Conservation (phyloP, 2,797 vertebrate genomes). For the Netta rufina region DNA sequence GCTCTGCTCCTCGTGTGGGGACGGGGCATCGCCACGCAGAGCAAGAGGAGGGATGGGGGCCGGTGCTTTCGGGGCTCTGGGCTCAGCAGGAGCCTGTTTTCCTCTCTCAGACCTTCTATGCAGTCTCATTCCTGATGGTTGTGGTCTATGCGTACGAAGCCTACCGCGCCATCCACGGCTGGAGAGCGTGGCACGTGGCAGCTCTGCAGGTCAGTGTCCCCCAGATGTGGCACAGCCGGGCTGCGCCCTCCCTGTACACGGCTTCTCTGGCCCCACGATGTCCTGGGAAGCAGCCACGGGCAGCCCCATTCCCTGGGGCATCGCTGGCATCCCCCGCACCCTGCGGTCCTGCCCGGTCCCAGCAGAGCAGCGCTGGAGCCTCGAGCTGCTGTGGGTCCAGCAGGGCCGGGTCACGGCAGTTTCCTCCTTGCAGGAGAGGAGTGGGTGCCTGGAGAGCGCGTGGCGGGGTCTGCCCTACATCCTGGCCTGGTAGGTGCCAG, state of each 20-base stretch:
- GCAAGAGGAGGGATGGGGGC: not conserved
- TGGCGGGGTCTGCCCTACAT: conserved; percentile 2
- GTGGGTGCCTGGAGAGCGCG: not conserved
- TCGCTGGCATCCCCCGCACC: too few relatives aligned
- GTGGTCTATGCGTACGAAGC: conserved; percentile 84
- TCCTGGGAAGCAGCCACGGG: rapidly evolving
- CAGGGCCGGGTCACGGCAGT: rapidly evolving
- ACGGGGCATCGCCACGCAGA: rapidly evolving
- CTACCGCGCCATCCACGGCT: conserved; percentile 70
- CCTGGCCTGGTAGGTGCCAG: conserved; percentile 53
- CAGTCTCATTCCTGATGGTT: conserved; percentile 82
- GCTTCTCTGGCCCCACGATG: rapidly evolving
- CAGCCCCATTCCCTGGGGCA: not conserved
- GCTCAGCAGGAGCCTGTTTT: rapidly evolving
- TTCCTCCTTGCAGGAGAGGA: not conserved
- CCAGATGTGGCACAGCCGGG: rapidly evolving
- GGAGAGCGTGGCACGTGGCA: conserved; percentile 70
- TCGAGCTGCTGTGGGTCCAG: not conserved
- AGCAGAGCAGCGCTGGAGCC: not conserved
- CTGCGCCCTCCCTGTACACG: rapidly evolving
- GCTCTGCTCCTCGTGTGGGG: not conserved
- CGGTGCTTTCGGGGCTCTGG: not conserved
- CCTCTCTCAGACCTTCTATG: conserved; percentile 80
- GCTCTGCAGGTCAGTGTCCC: conserved; percentile 70
- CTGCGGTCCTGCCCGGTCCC: rapidly evolving